phyloP scores from a whole-genome alignment of 2,797 vertebrate species.

The Mastacembelus armatus region DNA sequence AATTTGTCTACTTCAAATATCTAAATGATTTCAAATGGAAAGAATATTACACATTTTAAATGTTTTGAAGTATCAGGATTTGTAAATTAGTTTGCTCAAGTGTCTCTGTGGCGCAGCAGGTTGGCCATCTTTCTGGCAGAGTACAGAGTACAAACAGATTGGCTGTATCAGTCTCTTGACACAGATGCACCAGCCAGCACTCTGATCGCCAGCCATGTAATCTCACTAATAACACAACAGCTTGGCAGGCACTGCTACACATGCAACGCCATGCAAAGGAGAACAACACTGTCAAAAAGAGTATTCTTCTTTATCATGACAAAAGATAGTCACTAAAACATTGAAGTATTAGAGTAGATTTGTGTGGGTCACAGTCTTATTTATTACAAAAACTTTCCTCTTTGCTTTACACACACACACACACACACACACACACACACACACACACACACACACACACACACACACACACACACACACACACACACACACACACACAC shows the following conservation, averaged over 20 bases:
- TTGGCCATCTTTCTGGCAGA: slow-evolving; percentile 54
- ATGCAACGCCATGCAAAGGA: slow-evolving; percentile 31
- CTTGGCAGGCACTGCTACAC: slow-evolving; percentile 42
- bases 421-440: too few species aligned
- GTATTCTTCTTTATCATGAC: background rate
- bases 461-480: too few species aligned
- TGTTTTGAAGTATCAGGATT: slow-evolving; percentile 4
- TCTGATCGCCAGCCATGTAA: slow-evolving; percentile 57
- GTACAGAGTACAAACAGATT: slow-evolving; percentile 51
- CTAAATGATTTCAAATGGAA: slow-evolving; percentile 1
- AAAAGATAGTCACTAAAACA: background rate
- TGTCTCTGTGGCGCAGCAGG: slow-evolving; percentile 15
- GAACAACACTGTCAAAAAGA: slow-evolving; percentile 21
- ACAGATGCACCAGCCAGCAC: slow-evolving; percentile 58
- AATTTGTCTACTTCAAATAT: background rate
- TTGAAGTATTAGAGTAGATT: background rate
- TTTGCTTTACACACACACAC: background rate
- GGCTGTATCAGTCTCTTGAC: slow-evolving; percentile 58
- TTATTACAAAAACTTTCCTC: too few species aligned
- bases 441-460: too few species aligned
- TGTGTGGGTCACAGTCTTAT: background rate
- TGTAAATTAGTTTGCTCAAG: background rate
- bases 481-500: background rate
- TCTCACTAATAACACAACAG: slow-evolving; percentile 66
- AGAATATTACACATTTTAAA: background rate